Evolutionary conservation across 2,113 vertebrate species (phyloP), one percentile per base, ranked within the genome.

Genomic region (Otus sunia): DNA sequence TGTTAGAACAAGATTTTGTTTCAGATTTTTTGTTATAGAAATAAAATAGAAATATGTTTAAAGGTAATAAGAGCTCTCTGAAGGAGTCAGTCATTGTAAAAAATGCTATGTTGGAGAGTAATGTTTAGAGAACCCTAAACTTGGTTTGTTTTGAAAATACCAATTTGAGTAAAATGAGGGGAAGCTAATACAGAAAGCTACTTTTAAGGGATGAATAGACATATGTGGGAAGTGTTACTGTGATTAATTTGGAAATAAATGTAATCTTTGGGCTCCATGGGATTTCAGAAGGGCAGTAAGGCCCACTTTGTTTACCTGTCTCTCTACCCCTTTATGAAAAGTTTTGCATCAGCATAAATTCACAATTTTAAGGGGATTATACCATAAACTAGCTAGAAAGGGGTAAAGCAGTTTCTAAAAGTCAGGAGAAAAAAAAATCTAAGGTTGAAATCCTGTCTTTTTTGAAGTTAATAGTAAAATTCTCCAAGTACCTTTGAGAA

Each of bases 1-100:
- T 94, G 76, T 88, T 92, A 86, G n/a, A 97, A 82, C 17, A 82
- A 79, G 36, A 26, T 64, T 67, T 83, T 79, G 73, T 73, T 94
- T 96, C 52, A 76, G 68, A n/a, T 37, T 87, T 94, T 85, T 94
- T 91, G 49, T 69, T 96, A 75, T 37, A 73, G 73, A 79, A 60
- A 76, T 34, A 82, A 95, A 92, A 93, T 62, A 74, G 66, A 91
- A 95, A 66, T 88, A 58, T 43, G 15, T 95, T 96, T 83, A 69
- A 97, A 97, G 36, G 94, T 26, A 96, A 19, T 52, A 73, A 76
- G 37, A 69, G 26, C 34, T 91, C 74, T 92, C 27, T 78, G 53
- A 66, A 45, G 36, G 55, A 80, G 34, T 68, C 81, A 34, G 16
- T 52, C 2, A 49, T 77, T 88, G 91, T 5, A 26, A 56, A 73